These are phyloP conservation scores for Caenorhabditis doughertyi DNA, from an alignment of 2,888 invertebrate species.

Conservation along the genomic window DNA sequence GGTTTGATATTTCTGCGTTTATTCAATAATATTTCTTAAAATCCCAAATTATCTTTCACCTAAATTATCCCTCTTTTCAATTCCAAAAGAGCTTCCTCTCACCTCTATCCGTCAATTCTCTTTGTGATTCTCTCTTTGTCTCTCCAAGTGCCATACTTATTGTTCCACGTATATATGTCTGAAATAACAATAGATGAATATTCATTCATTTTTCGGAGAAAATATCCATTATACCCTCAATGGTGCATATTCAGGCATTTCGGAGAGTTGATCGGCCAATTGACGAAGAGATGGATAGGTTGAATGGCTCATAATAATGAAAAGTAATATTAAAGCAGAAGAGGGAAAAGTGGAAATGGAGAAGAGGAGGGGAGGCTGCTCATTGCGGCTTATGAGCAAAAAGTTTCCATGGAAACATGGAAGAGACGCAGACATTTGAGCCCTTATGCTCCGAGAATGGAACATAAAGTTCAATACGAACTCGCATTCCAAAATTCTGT, in stretches of 20 bases:
- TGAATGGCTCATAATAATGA: neutral
- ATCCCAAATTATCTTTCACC: too few species aligned
- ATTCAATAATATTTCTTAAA: too few species aligned
- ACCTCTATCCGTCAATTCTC: slow-evolving; percentile 27
- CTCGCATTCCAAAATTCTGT: too few species aligned
- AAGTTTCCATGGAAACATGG: slow-evolving; percentile 16
- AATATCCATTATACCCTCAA: slow-evolving; percentile 15
- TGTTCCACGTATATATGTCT: slow-evolving; percentile 31
- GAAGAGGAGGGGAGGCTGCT: neutral
- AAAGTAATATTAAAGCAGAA: neutral
- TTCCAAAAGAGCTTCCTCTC: too few species aligned
- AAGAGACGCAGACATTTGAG: too few species aligned
- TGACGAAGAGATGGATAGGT: slow-evolving; percentile 3
- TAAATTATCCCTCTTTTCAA: too few species aligned
- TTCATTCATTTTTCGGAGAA: neutral
- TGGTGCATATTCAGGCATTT: slow-evolving; percentile 31
- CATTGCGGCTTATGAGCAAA: too few species aligned
- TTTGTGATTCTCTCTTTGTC: neutral
- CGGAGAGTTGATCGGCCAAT: slow-evolving; percentile 32
- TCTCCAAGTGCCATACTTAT: slow-evolving; percentile 12
- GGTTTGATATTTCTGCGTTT: too few species aligned
- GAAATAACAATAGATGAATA: neutral
- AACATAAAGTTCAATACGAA: too few species aligned
- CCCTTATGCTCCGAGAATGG: too few species aligned
- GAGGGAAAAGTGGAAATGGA: slow-evolving; percentile 4